A percentile compares a stretch with the other conserved stretches of the same genome.
These are phyloP conservation scores for Polyploca ridens DNA, from an alignment of 2,888 invertebrate genomes.

Conservation along the genomic window DNA sequence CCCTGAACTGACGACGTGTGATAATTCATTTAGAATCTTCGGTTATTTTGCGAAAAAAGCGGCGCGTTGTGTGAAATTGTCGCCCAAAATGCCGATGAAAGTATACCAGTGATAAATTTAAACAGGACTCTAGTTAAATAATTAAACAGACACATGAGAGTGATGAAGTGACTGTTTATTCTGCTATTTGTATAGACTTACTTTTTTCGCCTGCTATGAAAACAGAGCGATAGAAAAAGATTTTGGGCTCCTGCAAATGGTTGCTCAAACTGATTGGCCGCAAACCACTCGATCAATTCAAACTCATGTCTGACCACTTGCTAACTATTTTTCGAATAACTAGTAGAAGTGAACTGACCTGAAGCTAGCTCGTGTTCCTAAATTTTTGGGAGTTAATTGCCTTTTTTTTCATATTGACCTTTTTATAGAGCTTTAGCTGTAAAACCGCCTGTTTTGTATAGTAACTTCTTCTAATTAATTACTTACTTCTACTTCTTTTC, in stretches of 20 bases:
- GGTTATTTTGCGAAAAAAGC: slow-evolving; percentile 37
- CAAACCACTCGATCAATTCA: slow-evolving; percentile 17
- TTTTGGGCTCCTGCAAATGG: neutral
- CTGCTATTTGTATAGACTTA: neutral
- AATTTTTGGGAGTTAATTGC: no score
- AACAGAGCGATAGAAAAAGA: neutral
- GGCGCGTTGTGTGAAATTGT: neutral
- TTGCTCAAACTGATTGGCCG: slow-evolving; percentile 8
- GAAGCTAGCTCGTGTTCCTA: neutral
- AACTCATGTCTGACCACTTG: neutral
- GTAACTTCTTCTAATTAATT: no score
- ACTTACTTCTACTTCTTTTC: no score
- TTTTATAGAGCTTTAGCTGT: no score
- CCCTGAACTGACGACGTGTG: slow-evolving; percentile 34
- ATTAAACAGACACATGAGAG: slow-evolving; percentile 11
- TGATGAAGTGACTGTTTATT: neutral
- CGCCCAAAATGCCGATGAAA: slow-evolving; percentile 25
- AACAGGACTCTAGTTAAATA: neutral
- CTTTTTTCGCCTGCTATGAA: neutral
- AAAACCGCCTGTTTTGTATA: no score
- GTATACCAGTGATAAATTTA: slow-evolving; percentile 39
- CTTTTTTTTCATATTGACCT: no score
- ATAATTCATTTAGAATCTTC: slow-evolving; percentile 51
- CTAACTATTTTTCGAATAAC: neutral
- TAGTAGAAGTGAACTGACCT: neutral